Conservation (phyloP, 2,797 vertebrate genomes). For the Hyperoplus lanceolatus region DNA sequence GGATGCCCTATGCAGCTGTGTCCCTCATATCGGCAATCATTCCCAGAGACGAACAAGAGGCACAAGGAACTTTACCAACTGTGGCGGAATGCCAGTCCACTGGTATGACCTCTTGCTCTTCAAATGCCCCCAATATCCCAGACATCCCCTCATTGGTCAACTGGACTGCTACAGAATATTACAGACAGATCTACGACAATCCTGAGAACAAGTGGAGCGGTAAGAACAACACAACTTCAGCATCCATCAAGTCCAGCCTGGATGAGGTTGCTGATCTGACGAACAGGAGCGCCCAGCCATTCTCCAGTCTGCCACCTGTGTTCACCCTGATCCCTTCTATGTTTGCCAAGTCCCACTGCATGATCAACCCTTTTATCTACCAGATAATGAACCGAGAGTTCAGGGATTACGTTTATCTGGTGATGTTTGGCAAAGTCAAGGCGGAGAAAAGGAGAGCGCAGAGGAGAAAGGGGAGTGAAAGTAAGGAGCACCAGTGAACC, state of each 20-base stretch:
- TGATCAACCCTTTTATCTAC: conserved; percentile 81
- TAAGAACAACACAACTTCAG: conserved; percentile 8
- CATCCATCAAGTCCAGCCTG: background rate
- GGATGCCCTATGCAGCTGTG: conserved; percentile 71
- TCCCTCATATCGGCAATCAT: conserved; percentile 72
- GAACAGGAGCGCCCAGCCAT: background rate
- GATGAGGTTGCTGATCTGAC: background rate
- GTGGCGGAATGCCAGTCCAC: conserved; percentile 3
- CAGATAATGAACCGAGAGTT: conserved; percentile 80
- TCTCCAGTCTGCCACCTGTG: conserved; percentile 58
- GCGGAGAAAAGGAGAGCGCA: conserved; percentile 45
- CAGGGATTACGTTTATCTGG: conserved; percentile 52
- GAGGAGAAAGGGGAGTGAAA: conserved; percentile 30
- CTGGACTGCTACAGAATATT: conserved; percentile 59
- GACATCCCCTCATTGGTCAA: conserved; percentile 52
- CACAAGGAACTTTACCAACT: background rate
- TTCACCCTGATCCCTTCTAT: conserved; percentile 72
- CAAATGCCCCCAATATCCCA: conserved; percentile 4
- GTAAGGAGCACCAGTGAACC: conserved; percentile 64
- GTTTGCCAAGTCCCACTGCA: conserved; percentile 79
- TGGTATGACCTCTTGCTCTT: background rate
- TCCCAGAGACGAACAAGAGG: conserved; percentile 50
- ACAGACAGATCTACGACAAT: conserved; percentile 18
- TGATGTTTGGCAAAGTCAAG: conserved; percentile 57
- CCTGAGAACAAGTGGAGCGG: conserved; percentile 19